These are phyloP conservation scores for Mellilla xanthometata DNA, from an alignment of 2,888 invertebrate species.

Conservation along the genomic window DNA sequence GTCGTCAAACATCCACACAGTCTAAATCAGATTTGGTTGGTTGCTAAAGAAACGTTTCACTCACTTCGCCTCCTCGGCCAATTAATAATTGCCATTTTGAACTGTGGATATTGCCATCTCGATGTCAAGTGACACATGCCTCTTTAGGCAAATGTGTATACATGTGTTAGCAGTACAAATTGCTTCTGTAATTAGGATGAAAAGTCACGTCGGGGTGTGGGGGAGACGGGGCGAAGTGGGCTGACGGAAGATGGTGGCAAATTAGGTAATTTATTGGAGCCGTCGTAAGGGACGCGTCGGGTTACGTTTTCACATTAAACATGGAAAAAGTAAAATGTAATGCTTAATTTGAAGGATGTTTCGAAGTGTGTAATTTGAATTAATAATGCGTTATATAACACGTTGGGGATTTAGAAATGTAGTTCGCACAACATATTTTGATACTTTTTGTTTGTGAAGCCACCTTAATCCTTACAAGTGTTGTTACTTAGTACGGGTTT, in stretches of 20 bases:
- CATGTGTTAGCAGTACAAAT: slow-evolving; percentile 17
- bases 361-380: slow-evolving; percentile 1
- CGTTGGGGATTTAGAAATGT: too few species aligned
- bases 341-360: slow-evolving; percentile 9
- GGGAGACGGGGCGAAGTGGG: neutral
- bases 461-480: too few species aligned
- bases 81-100: too few species aligned
- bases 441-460: neutral
- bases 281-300: slow-evolving; percentile 16
- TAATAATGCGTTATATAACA: neutral
- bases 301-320: slow-evolving; percentile 19
- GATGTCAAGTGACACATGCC: slow-evolving; percentile 7
- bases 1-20: too few species aligned
- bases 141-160: slow-evolving; percentile 13
- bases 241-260: slow-evolving; percentile 22
- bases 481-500: too few species aligned
- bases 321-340: slow-evolving; percentile 13
- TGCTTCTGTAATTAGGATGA: slow-evolving; percentile 21
- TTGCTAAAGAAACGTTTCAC: too few species aligned
- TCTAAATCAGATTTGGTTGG: too few species aligned
- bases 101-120: slow-evolving; percentile 7
- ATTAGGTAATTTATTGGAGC: slow-evolving; percentile 24
- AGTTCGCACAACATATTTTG: too few species aligned
- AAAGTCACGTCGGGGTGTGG: slow-evolving; percentile 15
- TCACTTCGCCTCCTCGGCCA: too few species aligned